Percentiles rank a stretch among this genome's conserved stretches.
Evolutionary conservation across 2,888 invertebrate genomes (phyloP).

Genomic region (Ecdyonurus torrentis): DNA sequence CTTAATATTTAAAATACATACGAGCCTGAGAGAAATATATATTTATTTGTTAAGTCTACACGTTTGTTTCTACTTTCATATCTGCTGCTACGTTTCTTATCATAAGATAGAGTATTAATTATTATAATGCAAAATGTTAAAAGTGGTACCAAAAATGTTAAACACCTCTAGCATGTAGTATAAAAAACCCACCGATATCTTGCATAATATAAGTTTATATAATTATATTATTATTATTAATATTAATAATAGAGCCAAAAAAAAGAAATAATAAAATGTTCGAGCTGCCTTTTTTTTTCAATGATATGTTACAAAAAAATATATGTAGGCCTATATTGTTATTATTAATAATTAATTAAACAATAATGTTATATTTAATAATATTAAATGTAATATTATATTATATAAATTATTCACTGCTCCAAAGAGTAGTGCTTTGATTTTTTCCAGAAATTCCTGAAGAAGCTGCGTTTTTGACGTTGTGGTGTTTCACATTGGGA

Average conservation of each 20-base stretch:
- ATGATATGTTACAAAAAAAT: too few species aligned
- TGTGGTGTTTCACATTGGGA: background rate
- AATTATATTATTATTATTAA: background rate
- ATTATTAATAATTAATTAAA: too few species aligned
- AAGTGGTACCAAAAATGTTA: background rate
- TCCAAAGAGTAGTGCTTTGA: slow-evolving; percentile 75
- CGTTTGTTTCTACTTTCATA: too few species aligned
- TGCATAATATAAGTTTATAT: background rate
- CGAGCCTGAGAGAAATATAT: background rate
- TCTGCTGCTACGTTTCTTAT: background rate
- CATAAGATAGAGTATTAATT: background rate
- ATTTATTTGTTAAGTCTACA: background rate
- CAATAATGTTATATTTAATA: too few species aligned
- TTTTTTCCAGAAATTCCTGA: slow-evolving; percentile 77
- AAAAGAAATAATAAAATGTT: too few species aligned
- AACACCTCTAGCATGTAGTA: background rate
- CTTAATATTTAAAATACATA: too few species aligned
- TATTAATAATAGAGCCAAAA: too few species aligned
- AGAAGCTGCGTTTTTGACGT: slow-evolving; percentile 56
- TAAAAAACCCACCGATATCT: background rate
- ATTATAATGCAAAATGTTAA: too few species aligned
- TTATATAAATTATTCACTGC: too few species aligned
- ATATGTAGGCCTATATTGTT: too few species aligned
- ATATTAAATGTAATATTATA: too few species aligned
- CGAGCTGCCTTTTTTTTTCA: too few species aligned